These are phyloP conservation scores for Clarias platycephalus DNA, from an alignment of 2,797 vertebrate genomes.

Conservation along the genomic window DNA sequence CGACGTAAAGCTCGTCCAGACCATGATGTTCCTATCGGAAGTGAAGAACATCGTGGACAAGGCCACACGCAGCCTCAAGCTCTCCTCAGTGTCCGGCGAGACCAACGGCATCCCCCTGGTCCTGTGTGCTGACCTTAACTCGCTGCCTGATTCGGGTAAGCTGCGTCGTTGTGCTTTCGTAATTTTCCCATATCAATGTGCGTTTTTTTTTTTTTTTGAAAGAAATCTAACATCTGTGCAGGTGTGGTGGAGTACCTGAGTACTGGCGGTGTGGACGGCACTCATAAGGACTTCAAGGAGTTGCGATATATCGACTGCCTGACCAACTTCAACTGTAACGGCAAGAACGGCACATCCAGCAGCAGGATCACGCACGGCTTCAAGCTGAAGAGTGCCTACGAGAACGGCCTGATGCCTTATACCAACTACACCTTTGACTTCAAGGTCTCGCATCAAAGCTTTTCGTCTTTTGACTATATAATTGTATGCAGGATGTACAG, in stretches of 20 bases:
- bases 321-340: conserved; percentile 97
- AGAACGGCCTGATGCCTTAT: conserved; percentile 97
- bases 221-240: conserved; percentile 52
- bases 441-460: conserved; percentile 70
- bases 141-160: conserved; percentile 92
- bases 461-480: not conserved
- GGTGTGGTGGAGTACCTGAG: conserved; percentile 97
- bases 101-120: conserved; percentile 92
- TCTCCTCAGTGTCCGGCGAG: conserved; percentile 85
- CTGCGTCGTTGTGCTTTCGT: not conserved
- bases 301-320: conserved; percentile 95
- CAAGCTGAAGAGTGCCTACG: conserved; percentile 97
- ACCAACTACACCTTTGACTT: conserved; percentile 98
- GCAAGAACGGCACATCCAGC: conserved; percentile 90
- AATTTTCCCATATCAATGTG: not conserved
- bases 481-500: not conserved
- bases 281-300: conserved; percentile 98
- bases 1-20: conserved; percentile 95
- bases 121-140: conserved; percentile 97
- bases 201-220: not conserved
- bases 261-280: conserved; percentile 94
- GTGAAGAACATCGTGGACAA: conserved; percentile 98
- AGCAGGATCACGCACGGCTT: conserved; percentile 98
- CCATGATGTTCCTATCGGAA: conserved; percentile 98
- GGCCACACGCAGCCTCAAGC: conserved; percentile 90